Conservation (phyloP, 2,797 vertebrate genomes). For the Betta splendens region DNA sequence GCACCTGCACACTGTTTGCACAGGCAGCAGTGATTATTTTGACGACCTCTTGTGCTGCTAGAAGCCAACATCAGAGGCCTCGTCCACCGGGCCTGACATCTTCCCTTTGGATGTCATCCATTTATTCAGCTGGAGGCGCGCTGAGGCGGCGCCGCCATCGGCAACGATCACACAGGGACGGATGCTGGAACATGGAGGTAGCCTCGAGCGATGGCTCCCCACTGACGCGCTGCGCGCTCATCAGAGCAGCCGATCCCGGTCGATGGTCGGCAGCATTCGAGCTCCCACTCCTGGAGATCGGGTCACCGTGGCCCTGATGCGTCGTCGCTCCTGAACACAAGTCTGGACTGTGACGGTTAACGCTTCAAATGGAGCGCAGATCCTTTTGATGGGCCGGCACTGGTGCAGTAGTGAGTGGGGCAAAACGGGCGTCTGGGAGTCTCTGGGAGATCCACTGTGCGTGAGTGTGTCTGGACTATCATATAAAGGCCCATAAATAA, state of each 20-base stretch:
- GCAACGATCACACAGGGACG: conserved; percentile 55
- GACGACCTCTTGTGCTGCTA: conserved; percentile 69
- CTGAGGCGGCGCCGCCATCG: conserved; percentile 23
- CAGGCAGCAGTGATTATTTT: conserved; percentile 79
- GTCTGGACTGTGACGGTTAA: too few species aligned
- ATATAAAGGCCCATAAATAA: conserved; percentile 17
- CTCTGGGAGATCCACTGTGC: too few species aligned
- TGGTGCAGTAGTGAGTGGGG: too few species aligned
- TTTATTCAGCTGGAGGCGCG: conserved; percentile 74
- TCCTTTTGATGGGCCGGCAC: too few species aligned
- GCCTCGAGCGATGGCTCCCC: conserved; percentile 47
- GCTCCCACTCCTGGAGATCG: conserved; percentile 5
- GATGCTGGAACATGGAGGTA: conserved; percentile 34
- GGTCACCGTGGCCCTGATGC: not conserved
- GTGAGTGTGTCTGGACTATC: not conserved
- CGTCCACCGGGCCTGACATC: conserved; percentile 47
- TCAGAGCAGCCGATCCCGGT: conserved; percentile 29
- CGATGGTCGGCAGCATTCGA: not conserved
- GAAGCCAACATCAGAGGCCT: conserved; percentile 53
- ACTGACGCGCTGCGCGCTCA: conserved; percentile 19
- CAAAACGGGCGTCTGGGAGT: too few species aligned
- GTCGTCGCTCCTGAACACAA: too few species aligned
- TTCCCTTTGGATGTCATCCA: conserved; percentile 64
- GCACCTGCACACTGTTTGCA: conserved; percentile 80
- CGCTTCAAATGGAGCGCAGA: too few species aligned